Conservation (phyloP, 2,797 vertebrate species). For the Acrossocheilus wenchowensis region DNA sequence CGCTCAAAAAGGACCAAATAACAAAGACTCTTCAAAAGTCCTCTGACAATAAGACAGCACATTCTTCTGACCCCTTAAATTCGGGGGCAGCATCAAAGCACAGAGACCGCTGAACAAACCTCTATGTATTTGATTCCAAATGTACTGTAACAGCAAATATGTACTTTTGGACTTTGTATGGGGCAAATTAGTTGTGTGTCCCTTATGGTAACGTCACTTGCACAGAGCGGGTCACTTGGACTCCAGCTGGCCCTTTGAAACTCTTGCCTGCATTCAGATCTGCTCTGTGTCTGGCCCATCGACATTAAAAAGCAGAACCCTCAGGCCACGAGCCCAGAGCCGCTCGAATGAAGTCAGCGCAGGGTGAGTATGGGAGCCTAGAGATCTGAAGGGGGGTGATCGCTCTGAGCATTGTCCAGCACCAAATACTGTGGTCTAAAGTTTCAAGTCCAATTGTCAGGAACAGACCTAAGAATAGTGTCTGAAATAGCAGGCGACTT, state of each 20-base stretch:
- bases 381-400: constrained; percentile 38
- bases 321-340: constrained; percentile 34
- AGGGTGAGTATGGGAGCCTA: background rate
- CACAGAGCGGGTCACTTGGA: constrained; percentile 40
- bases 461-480: constrained; percentile 60
- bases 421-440: constrained; percentile 25
- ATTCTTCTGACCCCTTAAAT: background rate
- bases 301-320: constrained; percentile 27
- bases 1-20: background rate
- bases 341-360: constrained; percentile 37
- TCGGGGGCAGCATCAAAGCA: constrained; percentile 38
- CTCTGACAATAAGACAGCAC: background rate
- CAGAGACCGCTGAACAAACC: constrained; percentile 48
- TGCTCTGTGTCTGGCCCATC: constrained; percentile 22
- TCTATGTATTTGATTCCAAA: constrained; percentile 39
- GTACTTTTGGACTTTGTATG: constrained; percentile 10
- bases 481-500: constrained; percentile 41
- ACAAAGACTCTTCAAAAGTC: background rate
- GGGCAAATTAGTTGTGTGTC: constrained; percentile 34
- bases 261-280: constrained; percentile 24
- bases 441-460: constrained; percentile 48
- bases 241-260: constrained; percentile 39
- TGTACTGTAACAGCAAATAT: constrained; percentile 5
- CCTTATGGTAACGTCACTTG: constrained; percentile 48
- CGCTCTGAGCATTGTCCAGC: constrained; percentile 40